These are phyloP conservation scores for Berghia stephanieae DNA, from an alignment of 1,140 invertebrate genomes.

Conservation along the genomic window DNA sequence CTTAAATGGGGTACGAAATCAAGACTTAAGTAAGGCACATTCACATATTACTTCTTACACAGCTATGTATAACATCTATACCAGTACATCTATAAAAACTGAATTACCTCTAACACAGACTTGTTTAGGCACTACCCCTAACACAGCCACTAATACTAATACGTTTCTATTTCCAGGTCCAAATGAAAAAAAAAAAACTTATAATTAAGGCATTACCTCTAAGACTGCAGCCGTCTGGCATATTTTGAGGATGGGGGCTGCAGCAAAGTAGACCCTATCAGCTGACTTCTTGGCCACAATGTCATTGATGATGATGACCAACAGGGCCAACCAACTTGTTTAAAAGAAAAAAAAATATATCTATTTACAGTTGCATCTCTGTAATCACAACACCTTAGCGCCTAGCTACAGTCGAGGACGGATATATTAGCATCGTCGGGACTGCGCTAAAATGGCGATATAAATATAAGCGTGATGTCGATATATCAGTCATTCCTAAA, in stretches of 20 bases:
- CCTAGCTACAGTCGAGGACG: not conserved
- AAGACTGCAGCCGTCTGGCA: conserved; percentile 91
- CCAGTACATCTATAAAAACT: too few relatives aligned
- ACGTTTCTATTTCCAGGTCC: not conserved
- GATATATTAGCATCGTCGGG: too few relatives aligned
- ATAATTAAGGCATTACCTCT: conserved; percentile 74
- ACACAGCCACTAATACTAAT: too few relatives aligned
- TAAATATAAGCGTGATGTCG: too few relatives aligned
- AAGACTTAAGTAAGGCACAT: too few relatives aligned
- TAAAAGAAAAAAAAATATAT: conserved; percentile 17
- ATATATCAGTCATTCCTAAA: too few relatives aligned
- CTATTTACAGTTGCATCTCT: not conserved
- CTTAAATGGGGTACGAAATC: too few relatives aligned
- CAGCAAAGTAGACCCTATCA: conserved; percentile 42
- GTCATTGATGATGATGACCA: conserved; percentile 41
- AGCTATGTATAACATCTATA: too few relatives aligned
- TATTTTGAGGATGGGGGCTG: conserved; percentile 73
- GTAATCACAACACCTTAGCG: not conserved
- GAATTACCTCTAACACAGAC: too few relatives aligned
- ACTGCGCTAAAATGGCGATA: too few relatives aligned
- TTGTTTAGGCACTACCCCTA: too few relatives aligned
- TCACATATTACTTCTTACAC: too few relatives aligned
- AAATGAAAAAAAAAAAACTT: not conserved
- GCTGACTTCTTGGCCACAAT: conserved; percentile 23
- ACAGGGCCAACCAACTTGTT: conserved; percentile 48